Conservation (phyloP, 1,140 invertebrate genomes). For the Zaprionus gabonicus region DNA sequence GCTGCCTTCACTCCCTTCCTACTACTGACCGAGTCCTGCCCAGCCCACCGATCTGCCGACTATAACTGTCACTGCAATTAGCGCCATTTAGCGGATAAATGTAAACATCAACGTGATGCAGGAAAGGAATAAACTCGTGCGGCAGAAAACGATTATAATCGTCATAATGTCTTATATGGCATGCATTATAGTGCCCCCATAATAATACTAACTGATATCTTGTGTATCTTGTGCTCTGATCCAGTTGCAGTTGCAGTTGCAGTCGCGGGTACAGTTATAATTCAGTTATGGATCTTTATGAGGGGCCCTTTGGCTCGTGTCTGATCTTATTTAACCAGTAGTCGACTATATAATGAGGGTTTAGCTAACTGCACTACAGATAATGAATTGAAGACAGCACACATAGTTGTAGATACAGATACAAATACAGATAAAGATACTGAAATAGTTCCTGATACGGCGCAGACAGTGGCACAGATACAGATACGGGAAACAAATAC, state of each 20-base stretch:
- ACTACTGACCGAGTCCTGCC: neutral
- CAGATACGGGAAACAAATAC: slow-evolving; percentile 12
- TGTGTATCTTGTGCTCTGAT: slow-evolving; percentile 1
- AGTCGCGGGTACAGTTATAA: slow-evolving; percentile 15
- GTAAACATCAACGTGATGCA: slow-evolving; percentile 10
- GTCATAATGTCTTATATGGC: neutral
- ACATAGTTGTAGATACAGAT: too few relatives aligned
- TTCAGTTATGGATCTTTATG: slow-evolving; percentile 15
- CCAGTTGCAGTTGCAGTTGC: slow-evolving; percentile 19
- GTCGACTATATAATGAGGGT: slow-evolving; percentile 1
- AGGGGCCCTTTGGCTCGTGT: slow-evolving; percentile 31
- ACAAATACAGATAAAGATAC: neutral
- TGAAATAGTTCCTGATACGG: neutral
- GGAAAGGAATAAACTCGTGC: slow-evolving; percentile 15
- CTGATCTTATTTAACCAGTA: slow-evolving; percentile 39
- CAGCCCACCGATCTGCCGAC: neutral
- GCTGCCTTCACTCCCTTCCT: neutral
- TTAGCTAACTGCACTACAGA: slow-evolving; percentile 1
- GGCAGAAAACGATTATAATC: neutral
- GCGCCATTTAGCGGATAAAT: neutral
- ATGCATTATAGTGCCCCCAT: neutral
- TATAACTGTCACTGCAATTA: neutral
- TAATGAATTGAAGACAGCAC: too few relatives aligned
- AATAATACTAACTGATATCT: neutral
- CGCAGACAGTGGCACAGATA: neutral